Base-by-base conservation (phyloP, 64 coral and sea anemone species). In the Actinia tenebrosa region DNA sequence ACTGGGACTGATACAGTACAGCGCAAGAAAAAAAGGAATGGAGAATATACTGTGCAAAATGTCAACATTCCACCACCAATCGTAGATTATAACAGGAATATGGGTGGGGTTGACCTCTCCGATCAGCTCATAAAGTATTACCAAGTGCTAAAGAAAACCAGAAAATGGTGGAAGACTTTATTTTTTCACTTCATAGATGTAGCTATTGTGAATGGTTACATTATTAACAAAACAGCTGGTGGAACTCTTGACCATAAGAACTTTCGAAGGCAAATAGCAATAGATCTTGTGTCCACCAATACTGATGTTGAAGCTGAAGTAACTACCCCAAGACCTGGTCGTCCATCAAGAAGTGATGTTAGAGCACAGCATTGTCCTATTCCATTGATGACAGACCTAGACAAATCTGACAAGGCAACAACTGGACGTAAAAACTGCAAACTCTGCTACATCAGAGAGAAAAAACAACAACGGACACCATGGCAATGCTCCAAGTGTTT, bases 61-160 rank as follows among this genome's bases (percentile, higher is more conserved):
- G 68, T 86, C 9, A 89, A 85, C 58, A 89, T 89, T 82, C 72
- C 82, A 50, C 83, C 84, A 58, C 16, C 81, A 17, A 88, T 93
- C 14, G 88, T 85, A 45, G 56, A 83, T 87, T 92, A 92, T 60
- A 92, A 85, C 30, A 88, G 44, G 75, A 80, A 53, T 63, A 92
- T 92, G 91, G 91, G 87, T 79, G 91, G 69, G 0, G 91, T 88
- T 19, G 91, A 92, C 60, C 25, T 88, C 37, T 92, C 86, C 44
- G 91, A 92, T 53, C 86, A 88, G 77, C 91, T 92, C 16, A 56
- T 88, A 78, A 78, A 92, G 66, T 47, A 53, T 53, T 89, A 92
- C 62, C 26, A 83, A 44, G 79, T 88, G 18, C 53, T 92, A 17
- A 9, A 80, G 83, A 88, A 83, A 86, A 84, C 79, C 54, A 85